Conservation (phyloP, 2,797 vertebrate species). For the Phalanger gymnotis region DNA sequence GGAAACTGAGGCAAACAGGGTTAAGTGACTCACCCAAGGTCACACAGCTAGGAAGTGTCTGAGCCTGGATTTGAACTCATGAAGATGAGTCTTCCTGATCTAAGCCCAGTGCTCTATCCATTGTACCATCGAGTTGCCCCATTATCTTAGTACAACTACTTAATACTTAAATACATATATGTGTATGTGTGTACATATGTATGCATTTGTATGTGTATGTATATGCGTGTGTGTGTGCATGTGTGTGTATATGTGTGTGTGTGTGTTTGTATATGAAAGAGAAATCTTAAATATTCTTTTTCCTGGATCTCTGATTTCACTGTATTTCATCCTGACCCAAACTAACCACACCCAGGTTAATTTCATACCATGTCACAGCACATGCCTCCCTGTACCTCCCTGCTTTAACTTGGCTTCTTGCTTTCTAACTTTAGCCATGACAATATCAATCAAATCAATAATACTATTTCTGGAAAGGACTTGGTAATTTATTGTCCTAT, state of each 20-base stretch:
- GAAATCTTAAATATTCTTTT: background rate
- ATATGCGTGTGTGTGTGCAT: rapidly evolving
- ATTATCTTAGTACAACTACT: background rate
- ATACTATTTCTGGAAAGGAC: background rate
- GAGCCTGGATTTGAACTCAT: too few relatives aligned
- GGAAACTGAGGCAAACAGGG: too few relatives aligned
- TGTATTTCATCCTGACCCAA: background rate
- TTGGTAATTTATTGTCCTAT: background rate
- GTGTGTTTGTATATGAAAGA: background rate
- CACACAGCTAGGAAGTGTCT: too few relatives aligned
- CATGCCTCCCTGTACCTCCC: background rate
- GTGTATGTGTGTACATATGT: background rate
- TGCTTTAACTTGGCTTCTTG: background rate
- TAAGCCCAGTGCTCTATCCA: too few relatives aligned
- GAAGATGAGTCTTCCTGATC: too few relatives aligned
- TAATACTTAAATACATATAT: background rate
- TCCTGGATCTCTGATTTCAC: background rate
- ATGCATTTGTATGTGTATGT: background rate
- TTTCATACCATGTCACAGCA: background rate
- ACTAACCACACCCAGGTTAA: background rate
- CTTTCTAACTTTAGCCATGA: background rate
- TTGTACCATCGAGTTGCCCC: too few relatives aligned
- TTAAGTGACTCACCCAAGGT: too few relatives aligned
- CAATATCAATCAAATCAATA: background rate
- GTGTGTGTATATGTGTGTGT: background rate